phyloP scores from a whole-genome alignment of 2,797 vertebrate genomes.

The Anisognathus igniventris region DNA sequence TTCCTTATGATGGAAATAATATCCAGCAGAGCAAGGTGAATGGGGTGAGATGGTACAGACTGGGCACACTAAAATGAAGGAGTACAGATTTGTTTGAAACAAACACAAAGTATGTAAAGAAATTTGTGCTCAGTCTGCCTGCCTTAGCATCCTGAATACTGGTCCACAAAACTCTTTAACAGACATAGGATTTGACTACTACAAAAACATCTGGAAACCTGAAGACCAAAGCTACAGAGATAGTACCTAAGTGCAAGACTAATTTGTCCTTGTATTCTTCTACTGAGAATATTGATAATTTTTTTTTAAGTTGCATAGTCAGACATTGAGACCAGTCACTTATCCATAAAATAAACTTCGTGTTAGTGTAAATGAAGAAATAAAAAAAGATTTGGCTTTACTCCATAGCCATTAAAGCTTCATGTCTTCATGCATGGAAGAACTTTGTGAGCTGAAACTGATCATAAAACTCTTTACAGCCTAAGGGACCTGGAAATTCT shows the following conservation, averaged over 20 bases:
- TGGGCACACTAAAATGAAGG: neutral
- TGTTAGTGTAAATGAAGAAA: neutral
- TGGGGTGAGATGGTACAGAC: neutral
- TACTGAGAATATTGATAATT: neutral
- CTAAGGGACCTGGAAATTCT: slow-evolving; percentile 32
- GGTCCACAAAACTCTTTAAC: neutral
- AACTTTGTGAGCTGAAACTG: neutral
- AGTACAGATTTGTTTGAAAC: neutral
- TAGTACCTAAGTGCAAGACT: neutral
- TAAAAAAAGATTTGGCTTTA: slow-evolving; percentile 30
- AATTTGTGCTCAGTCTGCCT: neutral
- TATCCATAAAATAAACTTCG: neutral
- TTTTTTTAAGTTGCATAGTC: neutral
- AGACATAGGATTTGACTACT: neutral
- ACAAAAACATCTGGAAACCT: neutral
- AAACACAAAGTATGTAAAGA: neutral
- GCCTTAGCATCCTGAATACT: neutral
- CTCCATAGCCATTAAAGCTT: slow-evolving; percentile 8
- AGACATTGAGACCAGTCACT: neutral
- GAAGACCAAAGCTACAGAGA: neutral
- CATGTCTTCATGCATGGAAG: neutral
- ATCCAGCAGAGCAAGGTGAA: neutral
- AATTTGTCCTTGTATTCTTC: neutral
- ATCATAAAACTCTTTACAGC: slow-evolving; percentile 42
- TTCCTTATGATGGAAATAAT: neutral